Evolutionary conservation across 2,113 vertebrate genomes (phyloP).

Genomic region (Lamprologus tigripictilis): DNA sequence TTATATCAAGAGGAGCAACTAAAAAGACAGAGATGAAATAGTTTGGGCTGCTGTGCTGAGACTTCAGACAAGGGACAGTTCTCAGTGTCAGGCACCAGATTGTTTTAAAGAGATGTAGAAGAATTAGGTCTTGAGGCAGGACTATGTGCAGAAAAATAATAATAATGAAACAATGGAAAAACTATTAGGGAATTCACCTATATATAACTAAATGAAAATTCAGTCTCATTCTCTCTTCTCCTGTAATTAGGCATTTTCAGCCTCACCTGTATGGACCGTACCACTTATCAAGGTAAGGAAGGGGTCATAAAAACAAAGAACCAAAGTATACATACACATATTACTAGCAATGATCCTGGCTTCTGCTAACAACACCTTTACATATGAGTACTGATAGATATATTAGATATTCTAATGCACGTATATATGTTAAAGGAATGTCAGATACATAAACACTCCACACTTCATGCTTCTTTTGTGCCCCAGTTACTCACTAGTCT

Average conservation of each 20-base stretch:
- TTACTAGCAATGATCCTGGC: not conserved
- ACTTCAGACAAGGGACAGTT: not conserved
- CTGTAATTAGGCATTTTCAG: not conserved
- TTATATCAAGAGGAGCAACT: not conserved
- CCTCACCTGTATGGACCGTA: not conserved
- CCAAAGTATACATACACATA: not conserved
- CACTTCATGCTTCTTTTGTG: not conserved
- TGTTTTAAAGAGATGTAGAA: not conserved
- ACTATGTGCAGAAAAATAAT: not conserved
- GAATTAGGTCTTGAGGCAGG: not conserved
- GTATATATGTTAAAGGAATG: not conserved
- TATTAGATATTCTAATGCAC: not conserved
- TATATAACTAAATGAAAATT: not conserved
- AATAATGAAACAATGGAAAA: not conserved
- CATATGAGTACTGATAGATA: not conserved
- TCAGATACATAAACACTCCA: not conserved
- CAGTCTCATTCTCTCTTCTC: not conserved
- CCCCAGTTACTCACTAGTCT: not conserved
- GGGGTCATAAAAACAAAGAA: not conserved
- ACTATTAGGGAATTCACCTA: not conserved
- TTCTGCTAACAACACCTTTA: not conserved
- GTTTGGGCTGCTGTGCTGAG: not conserved
- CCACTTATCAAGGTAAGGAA: not conserved
- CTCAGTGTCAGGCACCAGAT: not conserved
- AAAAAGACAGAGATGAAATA: not conserved